Conservation (phyloP, 35 echinoderm and acorn worm genomes). For the Lytechinus variegatus region DNA sequence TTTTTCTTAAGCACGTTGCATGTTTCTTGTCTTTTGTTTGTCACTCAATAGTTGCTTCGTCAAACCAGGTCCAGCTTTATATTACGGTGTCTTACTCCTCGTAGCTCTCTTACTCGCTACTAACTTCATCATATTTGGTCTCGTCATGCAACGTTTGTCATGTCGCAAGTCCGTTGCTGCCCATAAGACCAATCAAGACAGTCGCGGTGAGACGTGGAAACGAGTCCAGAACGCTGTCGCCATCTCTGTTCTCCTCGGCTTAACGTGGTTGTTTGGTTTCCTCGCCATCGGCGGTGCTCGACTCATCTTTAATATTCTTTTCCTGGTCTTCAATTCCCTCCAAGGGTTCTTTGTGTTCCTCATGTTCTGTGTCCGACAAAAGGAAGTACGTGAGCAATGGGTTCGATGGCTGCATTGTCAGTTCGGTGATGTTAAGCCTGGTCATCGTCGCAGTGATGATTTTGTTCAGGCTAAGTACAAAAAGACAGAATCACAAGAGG, state of each 20-base stretch:
- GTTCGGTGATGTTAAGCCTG: neutral
- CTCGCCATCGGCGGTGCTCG: slow-evolving; percentile 47
- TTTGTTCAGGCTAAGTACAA: neutral
- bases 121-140: slow-evolving; percentile 29
- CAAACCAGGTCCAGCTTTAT: slow-evolving; percentile 24
- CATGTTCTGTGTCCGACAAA: slow-evolving; percentile 63
- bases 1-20: neutral
- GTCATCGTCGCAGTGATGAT: neutral
- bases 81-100: slow-evolving; percentile 25
- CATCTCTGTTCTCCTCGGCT: slow-evolving; percentile 45
- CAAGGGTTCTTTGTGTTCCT: slow-evolving; percentile 84
- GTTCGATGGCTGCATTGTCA: slow-evolving; percentile 13
- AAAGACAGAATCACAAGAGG: neutral
- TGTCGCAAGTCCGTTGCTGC: slow-evolving; percentile 19
- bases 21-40: neutral
- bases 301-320: slow-evolving; percentile 41
- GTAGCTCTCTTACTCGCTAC: neutral
- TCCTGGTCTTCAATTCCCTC: slow-evolving; percentile 60
- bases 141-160: slow-evolving; percentile 11
- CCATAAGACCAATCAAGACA: neutral
- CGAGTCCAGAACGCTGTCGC: slow-evolving; percentile 55
- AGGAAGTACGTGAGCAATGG: slow-evolving; percentile 42
- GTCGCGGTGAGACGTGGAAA: neutral
- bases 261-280: slow-evolving; percentile 60
- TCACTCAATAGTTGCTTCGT: slow-evolving; percentile 25